These are phyloP conservation scores for Mycteria americana DNA, from an alignment of 2,797 vertebrate genomes.

Conservation along the genomic window DNA sequence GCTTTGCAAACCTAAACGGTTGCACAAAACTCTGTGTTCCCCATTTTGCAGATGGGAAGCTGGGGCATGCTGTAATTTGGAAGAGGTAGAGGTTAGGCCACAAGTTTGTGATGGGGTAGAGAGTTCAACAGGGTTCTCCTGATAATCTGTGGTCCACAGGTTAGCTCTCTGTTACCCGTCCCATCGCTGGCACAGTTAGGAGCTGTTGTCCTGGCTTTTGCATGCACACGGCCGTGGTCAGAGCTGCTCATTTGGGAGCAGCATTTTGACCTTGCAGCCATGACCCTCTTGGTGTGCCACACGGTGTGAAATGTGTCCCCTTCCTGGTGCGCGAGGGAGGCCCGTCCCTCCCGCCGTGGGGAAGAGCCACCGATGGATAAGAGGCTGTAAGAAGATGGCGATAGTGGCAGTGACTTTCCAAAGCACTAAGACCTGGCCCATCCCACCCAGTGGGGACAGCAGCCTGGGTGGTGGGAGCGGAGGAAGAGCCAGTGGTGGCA, in stretches of 20 bases:
- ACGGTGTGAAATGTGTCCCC: accelerated
- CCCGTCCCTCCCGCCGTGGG: accelerated
- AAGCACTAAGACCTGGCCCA: not conserved
- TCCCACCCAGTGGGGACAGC: not conserved
- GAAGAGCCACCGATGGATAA: accelerated
- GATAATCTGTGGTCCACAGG: not conserved
- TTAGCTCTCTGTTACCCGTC: not conserved
- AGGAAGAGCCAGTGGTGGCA: not conserved
- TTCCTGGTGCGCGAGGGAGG: accelerated
- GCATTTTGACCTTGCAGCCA: not conserved
- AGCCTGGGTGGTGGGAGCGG: not conserved
- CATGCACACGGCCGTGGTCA: not conserved
- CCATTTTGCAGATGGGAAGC: not conserved
- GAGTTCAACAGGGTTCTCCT: not conserved
- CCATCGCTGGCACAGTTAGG: accelerated
- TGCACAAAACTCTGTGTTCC: not conserved
- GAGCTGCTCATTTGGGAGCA: not conserved
- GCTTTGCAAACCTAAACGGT: not conserved
- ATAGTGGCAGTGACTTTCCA: not conserved
- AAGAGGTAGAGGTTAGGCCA: not conserved
- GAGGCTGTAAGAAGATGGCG: not conserved
- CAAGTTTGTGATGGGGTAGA: not conserved
- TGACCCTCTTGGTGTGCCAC: accelerated
- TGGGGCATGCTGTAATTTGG: not conserved
- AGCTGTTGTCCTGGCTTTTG: not conserved